Conservation (phyloP, 2,797 vertebrate genomes). For the Antennarius maculatus region DNA sequence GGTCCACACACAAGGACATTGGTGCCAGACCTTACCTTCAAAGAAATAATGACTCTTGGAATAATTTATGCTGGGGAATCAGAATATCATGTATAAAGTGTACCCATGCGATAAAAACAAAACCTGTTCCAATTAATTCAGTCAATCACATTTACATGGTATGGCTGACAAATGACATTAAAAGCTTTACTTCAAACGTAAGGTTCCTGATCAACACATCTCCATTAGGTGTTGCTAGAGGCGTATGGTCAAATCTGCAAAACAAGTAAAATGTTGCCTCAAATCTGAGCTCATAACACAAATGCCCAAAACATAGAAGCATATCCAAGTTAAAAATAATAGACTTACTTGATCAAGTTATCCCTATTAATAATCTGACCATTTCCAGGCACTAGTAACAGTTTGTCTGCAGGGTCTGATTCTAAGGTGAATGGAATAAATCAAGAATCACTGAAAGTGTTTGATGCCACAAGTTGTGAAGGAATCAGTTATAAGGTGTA, state of each 20-base stretch:
- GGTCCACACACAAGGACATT: slow-evolving; percentile 98
- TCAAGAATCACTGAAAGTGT: background rate
- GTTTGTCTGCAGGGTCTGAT: slow-evolving; percentile 68
- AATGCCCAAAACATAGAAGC: background rate
- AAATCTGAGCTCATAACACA: background rate
- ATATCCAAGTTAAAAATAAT: background rate
- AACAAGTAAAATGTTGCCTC: background rate
- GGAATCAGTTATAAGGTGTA: background rate
- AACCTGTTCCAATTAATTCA: background rate
- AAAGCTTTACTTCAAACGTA: slow-evolving; percentile 89
- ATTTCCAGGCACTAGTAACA: slow-evolving; percentile 87
- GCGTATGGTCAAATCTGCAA: slow-evolving; percentile 92
- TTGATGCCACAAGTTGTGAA: background rate
- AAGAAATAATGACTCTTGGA: background rate
- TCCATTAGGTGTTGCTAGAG: slow-evolving; percentile 95
- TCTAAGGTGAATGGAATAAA: slow-evolving; percentile 66
- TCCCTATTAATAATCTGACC: slow-evolving; percentile 90
- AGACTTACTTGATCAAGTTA: slow-evolving; percentile 92
- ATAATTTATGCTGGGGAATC: background rate
- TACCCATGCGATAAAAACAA: background rate
- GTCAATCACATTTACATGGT: background rate
- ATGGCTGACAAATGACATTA: background rate
- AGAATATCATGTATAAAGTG: background rate
- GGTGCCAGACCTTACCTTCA: slow-evolving; percentile 91
- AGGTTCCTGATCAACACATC: slow-evolving; percentile 94